These are phyloP conservation scores for Chrosomus eos DNA, from an alignment of 2,797 vertebrate species.

Conservation along the genomic window DNA sequence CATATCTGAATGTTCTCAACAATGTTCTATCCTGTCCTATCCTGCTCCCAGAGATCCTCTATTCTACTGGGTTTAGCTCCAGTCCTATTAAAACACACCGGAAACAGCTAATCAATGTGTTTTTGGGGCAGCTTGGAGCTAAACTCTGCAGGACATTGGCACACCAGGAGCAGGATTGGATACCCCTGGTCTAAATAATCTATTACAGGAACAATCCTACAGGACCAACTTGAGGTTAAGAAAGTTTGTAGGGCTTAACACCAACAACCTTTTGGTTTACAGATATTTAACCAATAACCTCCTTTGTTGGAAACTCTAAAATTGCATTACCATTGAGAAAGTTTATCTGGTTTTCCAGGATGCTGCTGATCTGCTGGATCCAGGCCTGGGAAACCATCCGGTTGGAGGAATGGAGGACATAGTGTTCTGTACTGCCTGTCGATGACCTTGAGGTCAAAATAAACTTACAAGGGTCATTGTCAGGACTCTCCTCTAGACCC, in stretches of 20 bases:
- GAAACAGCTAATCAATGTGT: neutral
- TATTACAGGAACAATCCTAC: neutral
- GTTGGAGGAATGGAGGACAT: constrained; percentile 88
- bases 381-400: constrained; percentile 89
- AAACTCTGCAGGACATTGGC: neutral
- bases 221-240: neutral
- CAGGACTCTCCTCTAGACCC: constrained; percentile 93
- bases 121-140: neutral
- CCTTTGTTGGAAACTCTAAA: neutral
- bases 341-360: constrained; percentile 98
- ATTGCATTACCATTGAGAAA: constrained; percentile 91
- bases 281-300: neutral
- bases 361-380: constrained; percentile 97
- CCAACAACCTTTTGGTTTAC: neutral
- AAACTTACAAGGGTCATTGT: constrained; percentile 95
- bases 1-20: neutral
- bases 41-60: neutral
- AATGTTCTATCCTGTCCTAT: neutral
- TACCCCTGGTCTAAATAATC: neutral
- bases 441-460: constrained; percentile 92
- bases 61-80: neutral
- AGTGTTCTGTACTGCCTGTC: constrained; percentile 86
- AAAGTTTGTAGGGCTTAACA: neutral
- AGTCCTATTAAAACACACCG: neutral
- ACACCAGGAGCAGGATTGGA: neutral